These are phyloP conservation scores for Caenorhabditis brenneri DNA, from an alignment of 1,140 invertebrate genomes.

Conservation along the genomic window DNA sequence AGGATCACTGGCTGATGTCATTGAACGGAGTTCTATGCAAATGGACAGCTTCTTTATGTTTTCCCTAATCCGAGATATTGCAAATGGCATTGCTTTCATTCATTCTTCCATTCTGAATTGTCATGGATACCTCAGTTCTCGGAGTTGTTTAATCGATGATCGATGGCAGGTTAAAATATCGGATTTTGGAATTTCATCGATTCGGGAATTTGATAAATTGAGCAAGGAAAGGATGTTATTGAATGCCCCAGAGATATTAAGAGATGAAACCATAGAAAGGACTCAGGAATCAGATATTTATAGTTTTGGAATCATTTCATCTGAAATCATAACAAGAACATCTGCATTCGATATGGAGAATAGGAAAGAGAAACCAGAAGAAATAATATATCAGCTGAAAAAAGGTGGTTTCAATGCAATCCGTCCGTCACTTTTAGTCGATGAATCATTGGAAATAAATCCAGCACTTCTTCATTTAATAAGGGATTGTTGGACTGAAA, in stretches of 20 bases:
- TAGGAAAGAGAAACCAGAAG: conserved; percentile 52
- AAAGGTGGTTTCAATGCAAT: conserved; percentile 53
- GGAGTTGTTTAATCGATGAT: conserved; percentile 33
- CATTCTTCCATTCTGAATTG: background rate
- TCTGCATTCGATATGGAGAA: conserved; percentile 72
- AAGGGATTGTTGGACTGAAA: conserved; percentile 66
- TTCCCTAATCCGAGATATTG: background rate
- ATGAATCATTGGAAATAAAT: conserved; percentile 54
- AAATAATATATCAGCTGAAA: conserved; percentile 60
- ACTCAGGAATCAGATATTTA: conserved; percentile 64
- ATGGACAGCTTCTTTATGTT: conserved; percentile 6
- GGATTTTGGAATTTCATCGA: background rate
- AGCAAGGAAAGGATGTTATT: conserved; percentile 76
- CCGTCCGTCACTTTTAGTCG: conserved; percentile 53
- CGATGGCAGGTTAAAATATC: conserved; percentile 30
- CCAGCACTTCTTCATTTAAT: conserved; percentile 59
- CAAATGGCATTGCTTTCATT: background rate
- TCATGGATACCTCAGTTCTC: conserved; percentile 18
- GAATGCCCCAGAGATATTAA: conserved; percentile 92
- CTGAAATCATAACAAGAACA: conserved; percentile 72
- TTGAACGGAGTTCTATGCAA: background rate
- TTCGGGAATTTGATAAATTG: background rate
- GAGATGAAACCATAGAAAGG: conserved; percentile 73
- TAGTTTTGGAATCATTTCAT: conserved; percentile 68
- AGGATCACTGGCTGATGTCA: conserved; percentile 7